phyloP scores from a whole-genome alignment of 1,140 invertebrate genomes.

The Drosophila arizonae region DNA sequence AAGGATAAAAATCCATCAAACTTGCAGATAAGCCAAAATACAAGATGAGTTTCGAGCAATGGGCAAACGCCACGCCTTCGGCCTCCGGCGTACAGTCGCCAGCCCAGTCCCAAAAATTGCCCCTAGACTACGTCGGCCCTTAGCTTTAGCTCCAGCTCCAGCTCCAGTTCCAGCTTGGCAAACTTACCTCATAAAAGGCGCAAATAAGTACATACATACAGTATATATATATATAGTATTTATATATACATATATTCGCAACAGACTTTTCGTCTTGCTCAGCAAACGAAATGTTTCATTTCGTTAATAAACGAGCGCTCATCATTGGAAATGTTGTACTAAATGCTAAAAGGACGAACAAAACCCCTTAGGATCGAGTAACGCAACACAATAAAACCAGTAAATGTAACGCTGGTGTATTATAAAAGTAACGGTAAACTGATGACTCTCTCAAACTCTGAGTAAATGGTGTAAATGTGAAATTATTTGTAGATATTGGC shows the following conservation, averaged over 20 bases:
- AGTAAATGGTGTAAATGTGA: background rate
- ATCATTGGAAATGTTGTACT: constrained; percentile 67
- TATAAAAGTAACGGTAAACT: constrained; percentile 30
- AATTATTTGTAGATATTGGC: background rate
- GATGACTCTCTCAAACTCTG: background rate
- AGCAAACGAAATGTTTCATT: constrained; percentile 70
- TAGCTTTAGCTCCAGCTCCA: background rate
- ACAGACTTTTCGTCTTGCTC: background rate
- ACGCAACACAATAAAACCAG: constrained; percentile 7
- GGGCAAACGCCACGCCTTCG: background rate
- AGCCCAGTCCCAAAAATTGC: background rate
- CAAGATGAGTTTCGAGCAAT: constrained; percentile 35
- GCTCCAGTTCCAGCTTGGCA: constrained; percentile 3
- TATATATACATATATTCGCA: background rate
- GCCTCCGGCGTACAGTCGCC: too few species aligned
- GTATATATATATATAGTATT: background rate
- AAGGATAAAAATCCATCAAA: constrained; percentile 81
- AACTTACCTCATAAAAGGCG: constrained; percentile 62
- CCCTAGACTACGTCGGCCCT: constrained; percentile 14
- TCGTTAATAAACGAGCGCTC: constrained; percentile 73
- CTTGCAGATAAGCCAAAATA: constrained; percentile 76
- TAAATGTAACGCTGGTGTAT: constrained; percentile 1
- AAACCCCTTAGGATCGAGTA: constrained; percentile 10
- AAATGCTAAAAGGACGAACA: constrained; percentile 50
- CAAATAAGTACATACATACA: constrained; percentile 43